Conservation (phyloP, 2,888 invertebrate species). For the Lacanobia oleracea region DNA sequence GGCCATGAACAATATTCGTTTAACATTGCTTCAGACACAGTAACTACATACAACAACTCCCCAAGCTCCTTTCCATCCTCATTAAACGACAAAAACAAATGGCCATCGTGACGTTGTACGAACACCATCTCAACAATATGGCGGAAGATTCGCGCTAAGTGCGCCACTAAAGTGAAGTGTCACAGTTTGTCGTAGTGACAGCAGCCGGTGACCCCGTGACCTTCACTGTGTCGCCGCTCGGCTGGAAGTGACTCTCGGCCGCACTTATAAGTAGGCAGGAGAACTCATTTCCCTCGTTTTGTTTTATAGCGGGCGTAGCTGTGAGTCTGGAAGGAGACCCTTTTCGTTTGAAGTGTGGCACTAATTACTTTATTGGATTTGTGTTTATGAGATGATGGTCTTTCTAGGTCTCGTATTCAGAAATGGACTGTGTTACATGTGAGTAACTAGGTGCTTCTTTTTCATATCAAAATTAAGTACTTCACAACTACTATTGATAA, state of each 20-base stretch:
- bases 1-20: neutral
- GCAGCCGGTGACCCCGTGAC: conserved; percentile 10
- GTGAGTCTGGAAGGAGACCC: neutral
- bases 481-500: too few species aligned
- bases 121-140: neutral
- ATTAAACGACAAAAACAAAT: conserved; percentile 22
- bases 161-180: conserved; percentile 18
- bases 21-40: neutral
- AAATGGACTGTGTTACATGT: neutral
- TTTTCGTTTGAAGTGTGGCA: neutral
- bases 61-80: neutral
- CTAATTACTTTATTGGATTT: neutral
- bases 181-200: conserved; percentile 5
- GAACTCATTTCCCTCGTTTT: conserved; percentile 7
- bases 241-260: neutral
- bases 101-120: neutral
- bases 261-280: conserved; percentile 1
- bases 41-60: neutral
- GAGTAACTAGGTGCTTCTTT: neutral
- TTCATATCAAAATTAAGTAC: too few species aligned
- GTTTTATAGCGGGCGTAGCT: neutral
- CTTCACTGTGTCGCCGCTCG: conserved; percentile 21
- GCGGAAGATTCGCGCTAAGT: conserved; percentile 28
- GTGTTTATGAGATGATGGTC: neutral
- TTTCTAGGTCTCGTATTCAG: neutral